Percentiles rank a stretch among this genome's conserved stretches.
Conservation (phyloP, 1,140 invertebrate genomes). For the Eubasilissa regina region DNA sequence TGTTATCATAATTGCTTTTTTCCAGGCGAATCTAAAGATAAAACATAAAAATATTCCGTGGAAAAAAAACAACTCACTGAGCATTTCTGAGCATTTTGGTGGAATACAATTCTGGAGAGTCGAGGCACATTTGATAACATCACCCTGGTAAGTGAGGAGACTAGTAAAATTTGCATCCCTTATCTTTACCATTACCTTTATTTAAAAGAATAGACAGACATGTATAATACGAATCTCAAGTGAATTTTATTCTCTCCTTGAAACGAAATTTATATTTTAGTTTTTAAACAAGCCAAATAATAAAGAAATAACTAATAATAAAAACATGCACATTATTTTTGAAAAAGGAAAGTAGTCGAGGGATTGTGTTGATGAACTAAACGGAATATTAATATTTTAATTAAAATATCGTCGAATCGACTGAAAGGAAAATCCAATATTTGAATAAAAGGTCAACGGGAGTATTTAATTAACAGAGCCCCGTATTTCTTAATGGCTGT, state of each 20-base stretch:
- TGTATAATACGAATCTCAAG: too few relatives aligned
- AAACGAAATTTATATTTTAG: too few relatives aligned
- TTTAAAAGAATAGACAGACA: too few relatives aligned
- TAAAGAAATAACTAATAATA: neutral
- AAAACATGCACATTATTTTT: neutral
- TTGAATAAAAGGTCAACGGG: constrained; percentile 31
- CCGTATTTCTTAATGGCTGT: constrained; percentile 7
- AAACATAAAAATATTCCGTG: constrained; percentile 6
- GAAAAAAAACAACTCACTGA: neutral
- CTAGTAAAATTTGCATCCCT: too few relatives aligned
- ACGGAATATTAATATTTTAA: constrained; percentile 46
- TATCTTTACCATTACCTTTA: too few relatives aligned
- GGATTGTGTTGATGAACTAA: constrained; percentile 10
- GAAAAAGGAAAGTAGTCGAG: neutral
- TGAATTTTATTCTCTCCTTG: too few relatives aligned
- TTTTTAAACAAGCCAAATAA: neutral
- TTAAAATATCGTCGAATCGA: constrained; percentile 44
- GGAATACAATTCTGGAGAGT: too few relatives aligned
- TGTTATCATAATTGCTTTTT: constrained; percentile 10
- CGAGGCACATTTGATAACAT: too few relatives aligned
- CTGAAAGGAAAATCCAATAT: constrained; percentile 32
- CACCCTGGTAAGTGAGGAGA: too few relatives aligned
- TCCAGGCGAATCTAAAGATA: constrained; percentile 6
- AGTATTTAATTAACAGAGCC: constrained; percentile 1
- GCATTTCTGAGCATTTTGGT: neutral